Evolutionary conservation across 2,113 vertebrate species (phyloP), one percentile per base, ranked within the genome.

Genomic region (Zapornia atra): DNA sequence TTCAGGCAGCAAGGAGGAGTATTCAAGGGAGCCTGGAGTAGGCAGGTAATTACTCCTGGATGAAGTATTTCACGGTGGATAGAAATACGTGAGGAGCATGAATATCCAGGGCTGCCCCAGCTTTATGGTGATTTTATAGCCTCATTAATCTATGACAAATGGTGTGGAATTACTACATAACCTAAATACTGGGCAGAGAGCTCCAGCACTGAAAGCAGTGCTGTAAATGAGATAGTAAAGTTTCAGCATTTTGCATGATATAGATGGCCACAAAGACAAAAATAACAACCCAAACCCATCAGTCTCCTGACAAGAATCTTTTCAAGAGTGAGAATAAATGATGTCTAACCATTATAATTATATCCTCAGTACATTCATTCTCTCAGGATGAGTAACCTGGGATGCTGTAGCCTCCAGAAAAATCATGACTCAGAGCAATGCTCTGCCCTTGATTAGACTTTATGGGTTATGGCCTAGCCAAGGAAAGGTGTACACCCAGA

Each of bases 71-170:
- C 50, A 71, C 60, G 53, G 88, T 10, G 80, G 87, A 94, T 79
- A 78, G 24, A 94, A 91, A 92, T 51, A 92, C 4, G 42, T 81
- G 90, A 95, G 60, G 42, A 75, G 71, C 6, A 4, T 84, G 60
- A 90, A 94, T 81, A 96, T 13, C 56, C 88, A 97, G 5, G 20
- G 86, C 82, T 96, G 53, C 29, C 70, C 76, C 68, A 77, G 83
- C 76, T 90, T 94, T 89, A 85, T 44, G 84, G 91, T 92, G 86
- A 61, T 68, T 97, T 96, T 96, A 97, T 69, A 80, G 69, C 81
- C 83, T 96, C 76, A 5, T 92, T 96, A 88, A 95, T 96, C 82
- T 93, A 64, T 82, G 87, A 64, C 89, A 96, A 97, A 92, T 34
- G 31, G 50, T 31, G 85, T 40, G 77, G 91, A 93, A 91, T 96